A percentile compares a stretch with the other conserved stretches of the same genome.
These are phyloP conservation scores for Hybos culiciformis DNA, from an alignment of 2,888 invertebrate species.

Conservation along the genomic window DNA sequence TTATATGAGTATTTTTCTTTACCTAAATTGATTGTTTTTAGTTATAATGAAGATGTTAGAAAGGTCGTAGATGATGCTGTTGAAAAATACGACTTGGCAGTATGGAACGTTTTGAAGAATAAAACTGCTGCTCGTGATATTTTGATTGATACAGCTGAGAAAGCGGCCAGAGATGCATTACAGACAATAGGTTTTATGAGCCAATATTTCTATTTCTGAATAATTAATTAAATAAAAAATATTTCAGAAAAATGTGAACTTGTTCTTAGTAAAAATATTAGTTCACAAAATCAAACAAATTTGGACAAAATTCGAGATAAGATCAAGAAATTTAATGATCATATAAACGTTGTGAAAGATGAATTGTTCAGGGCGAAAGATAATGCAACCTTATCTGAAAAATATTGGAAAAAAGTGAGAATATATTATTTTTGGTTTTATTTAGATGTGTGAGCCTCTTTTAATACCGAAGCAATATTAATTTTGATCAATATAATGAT, in stretches of 20 bases:
- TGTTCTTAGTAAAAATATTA: constrained; percentile 26
- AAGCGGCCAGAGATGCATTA: constrained; percentile 44
- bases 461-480: too few species aligned
- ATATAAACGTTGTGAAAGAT: constrained; percentile 45
- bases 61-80: constrained; percentile 46
- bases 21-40: constrained; percentile 28
- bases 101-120: constrained; percentile 44
- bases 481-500: too few species aligned
- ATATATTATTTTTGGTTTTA: neutral
- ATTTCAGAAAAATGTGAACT: constrained; percentile 27
- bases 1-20: neutral
- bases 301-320: constrained; percentile 41
- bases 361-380: constrained; percentile 43
- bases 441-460: too few species aligned
- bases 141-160: constrained; percentile 42
- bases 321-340: constrained; percentile 41
- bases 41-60: constrained; percentile 39
- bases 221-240: neutral
- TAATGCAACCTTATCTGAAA: constrained; percentile 51
- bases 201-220: constrained; percentile 13
- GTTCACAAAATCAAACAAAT: constrained; percentile 28
- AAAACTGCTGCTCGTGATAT: constrained; percentile 44
- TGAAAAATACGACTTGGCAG: constrained; percentile 43
- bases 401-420: constrained; percentile 68
- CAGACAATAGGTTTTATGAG: constrained; percentile 44